Conservation (phyloP, 2,888 invertebrate species). For the Acrocera orbiculus region DNA sequence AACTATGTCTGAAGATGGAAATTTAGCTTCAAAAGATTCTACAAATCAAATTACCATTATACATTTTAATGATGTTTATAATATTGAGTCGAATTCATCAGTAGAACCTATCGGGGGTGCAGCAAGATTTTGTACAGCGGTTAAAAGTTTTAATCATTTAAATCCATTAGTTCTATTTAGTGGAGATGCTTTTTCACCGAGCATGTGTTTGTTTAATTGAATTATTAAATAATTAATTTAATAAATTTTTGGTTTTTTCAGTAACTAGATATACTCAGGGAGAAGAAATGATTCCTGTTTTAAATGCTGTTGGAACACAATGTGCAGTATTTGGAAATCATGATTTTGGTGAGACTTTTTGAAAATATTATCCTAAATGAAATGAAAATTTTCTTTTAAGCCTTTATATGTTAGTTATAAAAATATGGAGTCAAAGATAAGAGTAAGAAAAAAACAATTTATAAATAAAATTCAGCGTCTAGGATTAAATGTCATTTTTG, state of each 20-base stretch:
- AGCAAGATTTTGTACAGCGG: constrained; percentile 63
- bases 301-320: constrained; percentile 66
- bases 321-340: constrained; percentile 87
- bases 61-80: constrained; percentile 86
- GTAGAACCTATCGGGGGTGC: constrained; percentile 61
- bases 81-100: constrained; percentile 54
- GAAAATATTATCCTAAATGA: no score
- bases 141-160: constrained; percentile 53
- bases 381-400: no score
- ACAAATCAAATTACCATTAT: constrained; percentile 20
- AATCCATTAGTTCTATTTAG: constrained; percentile 75
- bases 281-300: constrained; percentile 79
- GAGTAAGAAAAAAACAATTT: no score
- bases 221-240: no score
- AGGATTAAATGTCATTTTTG: no score
- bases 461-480: no score
- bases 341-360: constrained; percentile 83
- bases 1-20: neutral
- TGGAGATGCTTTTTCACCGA: constrained; percentile 79
- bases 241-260: constrained; percentile 31
- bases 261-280: constrained; percentile 85
- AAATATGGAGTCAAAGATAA: no score
- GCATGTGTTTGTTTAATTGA: constrained; percentile 54
- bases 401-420: no score
- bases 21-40: neutral